phyloP scores from a whole-genome alignment of 2,797 vertebrate species.

The Lepilemur ruficaudatus region DNA sequence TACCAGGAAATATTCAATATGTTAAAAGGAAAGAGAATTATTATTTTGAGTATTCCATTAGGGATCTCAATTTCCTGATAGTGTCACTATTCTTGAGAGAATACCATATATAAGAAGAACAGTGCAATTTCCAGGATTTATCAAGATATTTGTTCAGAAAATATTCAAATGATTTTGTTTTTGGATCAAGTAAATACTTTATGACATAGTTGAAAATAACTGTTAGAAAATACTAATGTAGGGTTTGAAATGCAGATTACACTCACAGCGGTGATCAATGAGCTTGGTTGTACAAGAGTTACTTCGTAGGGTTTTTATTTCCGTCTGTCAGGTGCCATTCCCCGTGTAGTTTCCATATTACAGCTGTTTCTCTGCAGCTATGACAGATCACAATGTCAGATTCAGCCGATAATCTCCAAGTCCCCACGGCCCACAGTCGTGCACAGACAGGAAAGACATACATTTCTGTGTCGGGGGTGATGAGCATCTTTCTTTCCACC shows the following conservation, averaged over 20 bases:
- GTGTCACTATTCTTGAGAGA: slow-evolving; percentile 11
- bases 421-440: neutral
- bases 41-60: slow-evolving; percentile 46
- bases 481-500: slow-evolving; percentile 60
- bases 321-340: slow-evolving; percentile 2
- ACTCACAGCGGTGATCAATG: neutral
- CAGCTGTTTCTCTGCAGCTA: slow-evolving; percentile 42
- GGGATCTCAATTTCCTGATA: slow-evolving; percentile 51
- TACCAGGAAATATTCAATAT: slow-evolving; percentile 28
- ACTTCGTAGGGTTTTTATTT: slow-evolving; percentile 35
- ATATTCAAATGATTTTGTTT: slow-evolving; percentile 37
- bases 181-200: slow-evolving; percentile 46
- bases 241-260: slow-evolving; percentile 13
- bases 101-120: slow-evolving; percentile 17
- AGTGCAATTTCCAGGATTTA: slow-evolving; percentile 56
- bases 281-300: neutral
- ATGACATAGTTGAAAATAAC: slow-evolving; percentile 6
- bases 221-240: neutral
- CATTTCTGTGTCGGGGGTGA: slow-evolving; percentile 66
- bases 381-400: slow-evolving; percentile 54
- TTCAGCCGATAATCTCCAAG: slow-evolving; percentile 49
- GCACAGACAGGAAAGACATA: slow-evolving; percentile 58
- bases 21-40: slow-evolving; percentile 43
- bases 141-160: slow-evolving; percentile 49
- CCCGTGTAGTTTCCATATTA: neutral